Evolutionary conservation across 2,888 invertebrate species (phyloP).

Genomic region (Rhorus exstirpatorius): DNA sequence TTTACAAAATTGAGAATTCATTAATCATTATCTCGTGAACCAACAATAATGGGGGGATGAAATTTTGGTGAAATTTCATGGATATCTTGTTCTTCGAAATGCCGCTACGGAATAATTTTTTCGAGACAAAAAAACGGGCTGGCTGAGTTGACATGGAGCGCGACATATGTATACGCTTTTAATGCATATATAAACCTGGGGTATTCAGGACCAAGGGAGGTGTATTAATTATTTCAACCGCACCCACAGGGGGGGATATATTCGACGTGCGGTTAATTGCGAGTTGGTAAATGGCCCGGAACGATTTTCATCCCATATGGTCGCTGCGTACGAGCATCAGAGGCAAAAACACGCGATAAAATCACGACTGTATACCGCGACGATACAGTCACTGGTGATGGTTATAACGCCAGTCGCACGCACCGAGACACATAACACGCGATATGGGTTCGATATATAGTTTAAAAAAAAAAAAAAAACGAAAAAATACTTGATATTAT

Average conservation of each 20-base stretch:
- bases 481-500: conserved; percentile 1
- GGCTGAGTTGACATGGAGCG: too few species aligned
- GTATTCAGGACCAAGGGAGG: conserved; percentile 20
- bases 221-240: conserved; percentile 67
- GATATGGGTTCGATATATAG: conserved; percentile 39
- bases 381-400: conserved; percentile 6
- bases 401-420: conserved; percentile 39
- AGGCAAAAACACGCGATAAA: conserved; percentile 53
- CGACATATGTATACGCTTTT: not conserved
- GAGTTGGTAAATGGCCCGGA: conserved; percentile 65
- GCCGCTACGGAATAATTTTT: too few species aligned
- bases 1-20: too few species aligned
- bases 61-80: too few species aligned
- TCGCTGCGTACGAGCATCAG: conserved; percentile 16
- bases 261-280: conserved; percentile 65
- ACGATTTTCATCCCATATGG: conserved; percentile 62
- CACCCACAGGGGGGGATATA: conserved; percentile 62
- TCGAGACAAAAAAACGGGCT: too few species aligned
- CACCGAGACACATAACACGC: conserved; percentile 34
- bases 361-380: conserved; percentile 42
- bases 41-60: too few species aligned
- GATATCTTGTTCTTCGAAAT: too few species aligned
- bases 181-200: not conserved
- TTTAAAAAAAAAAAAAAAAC: conserved; percentile 18
- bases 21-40: too few species aligned